Base-by-base conservation (phyloP, 2,113 vertebrate genomes). In the Podarcis muralis region DNA sequence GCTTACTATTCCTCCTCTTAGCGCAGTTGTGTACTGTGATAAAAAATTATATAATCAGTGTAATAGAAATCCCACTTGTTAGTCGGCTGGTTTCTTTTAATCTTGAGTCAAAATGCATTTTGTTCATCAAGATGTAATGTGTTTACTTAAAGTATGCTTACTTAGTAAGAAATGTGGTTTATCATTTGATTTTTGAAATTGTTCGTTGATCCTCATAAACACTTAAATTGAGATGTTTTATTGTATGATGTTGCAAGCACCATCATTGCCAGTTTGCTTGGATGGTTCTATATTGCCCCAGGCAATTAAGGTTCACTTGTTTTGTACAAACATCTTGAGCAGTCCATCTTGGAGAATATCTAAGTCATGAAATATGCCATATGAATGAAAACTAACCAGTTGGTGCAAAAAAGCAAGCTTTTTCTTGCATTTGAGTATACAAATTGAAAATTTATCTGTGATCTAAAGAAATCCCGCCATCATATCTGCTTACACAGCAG, bases 161-260 rank as follows among this genome's bases (percentile, higher is more conserved):
- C 18, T 72, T 75, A 90, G 48, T 88, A 92, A 76, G 48, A 88
- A 88, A 6, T 22, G 43, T 81, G 22, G 87, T 88, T 59, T 92
- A n/a, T 48, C 87, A 89, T 90, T 93, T 93, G 32, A 66, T 72
- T 90, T 91, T 88, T 87, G 85, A 72, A 81, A 83, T 66, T 15
- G 5, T 48, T 32, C n/a, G 79, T 5, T 35, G 15, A 16, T 27
- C 80, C 72, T 62, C 30, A 25, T 16, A 81, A 43, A 27, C 15
- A 59, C 23, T 76, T 30, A 9, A 69, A 69, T 23, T 43, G 22
- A 27, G 66, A 27, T 68, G 72, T 11, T 3, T 35, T 74, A 59
- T 83, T 69, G 79, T 84, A 68, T 83, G 27, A 40, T 23, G 4
- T 43, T 43, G 35, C 37, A 69, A 69, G 1, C 53, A 82, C 84